Evolutionary conservation across 2,113 vertebrate genomes (phyloP).

Genomic region (Thermophis baileyi): DNA sequence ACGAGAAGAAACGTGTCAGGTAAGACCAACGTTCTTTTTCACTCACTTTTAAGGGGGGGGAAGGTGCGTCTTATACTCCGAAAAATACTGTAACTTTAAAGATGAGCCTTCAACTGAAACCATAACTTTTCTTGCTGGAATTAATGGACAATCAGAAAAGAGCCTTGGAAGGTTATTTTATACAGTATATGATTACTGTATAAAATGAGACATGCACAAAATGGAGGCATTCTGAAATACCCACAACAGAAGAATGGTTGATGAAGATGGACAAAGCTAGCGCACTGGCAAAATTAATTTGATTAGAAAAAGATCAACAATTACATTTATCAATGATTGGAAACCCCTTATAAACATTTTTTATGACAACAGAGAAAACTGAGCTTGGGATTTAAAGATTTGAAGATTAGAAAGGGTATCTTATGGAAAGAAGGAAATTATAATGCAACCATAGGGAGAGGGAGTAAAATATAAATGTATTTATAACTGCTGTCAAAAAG

Average conservation of each 20-base stretch:
- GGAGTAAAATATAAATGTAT: not conserved
- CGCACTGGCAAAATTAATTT: not conserved
- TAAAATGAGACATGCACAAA: not conserved
- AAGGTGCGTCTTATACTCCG: too few relatives aligned
- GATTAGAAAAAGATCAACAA: not conserved
- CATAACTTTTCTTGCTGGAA: not conserved
- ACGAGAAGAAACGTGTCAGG: too few relatives aligned
- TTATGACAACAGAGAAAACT: not conserved
- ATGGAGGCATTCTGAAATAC: not conserved
- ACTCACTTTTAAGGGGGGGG: too few relatives aligned
- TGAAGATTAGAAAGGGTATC: not conserved
- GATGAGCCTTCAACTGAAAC: not conserved
- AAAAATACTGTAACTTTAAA: not conserved
- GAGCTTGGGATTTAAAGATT: not conserved
- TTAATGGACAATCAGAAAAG: not conserved
- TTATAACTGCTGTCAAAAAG: not conserved
- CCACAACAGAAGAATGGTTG: not conserved
- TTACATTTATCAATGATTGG: not conserved
- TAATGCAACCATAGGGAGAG: not conserved
- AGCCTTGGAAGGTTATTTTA: not conserved
- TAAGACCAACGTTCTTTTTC: too few relatives aligned
- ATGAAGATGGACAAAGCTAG: not conserved
- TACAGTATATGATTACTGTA: not conserved
- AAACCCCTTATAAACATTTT: not conserved
- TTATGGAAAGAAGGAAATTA: not conserved